phyloP scores from a whole-genome alignment of 2,797 vertebrate species.

The Nannoperca obscura region DNA sequence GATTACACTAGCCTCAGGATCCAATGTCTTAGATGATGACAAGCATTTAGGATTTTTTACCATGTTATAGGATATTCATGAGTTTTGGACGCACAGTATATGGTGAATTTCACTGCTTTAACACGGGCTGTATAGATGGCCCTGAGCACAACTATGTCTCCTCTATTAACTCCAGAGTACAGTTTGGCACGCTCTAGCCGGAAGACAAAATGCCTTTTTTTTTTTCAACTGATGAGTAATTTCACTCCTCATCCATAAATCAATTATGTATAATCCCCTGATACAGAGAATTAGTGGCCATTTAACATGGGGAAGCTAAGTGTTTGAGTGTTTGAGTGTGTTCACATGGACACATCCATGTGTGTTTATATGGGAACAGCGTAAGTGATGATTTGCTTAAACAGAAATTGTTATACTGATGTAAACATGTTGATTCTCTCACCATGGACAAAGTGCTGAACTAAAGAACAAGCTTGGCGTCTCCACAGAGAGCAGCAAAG shows the following conservation, averaged over 20 bases:
- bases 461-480: not conserved
- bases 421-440: constrained; percentile 33
- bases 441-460: constrained; percentile 16
- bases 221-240: constrained; percentile 78
- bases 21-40: constrained; percentile 12
- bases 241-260: constrained; percentile 83
- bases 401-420: constrained; percentile 27
- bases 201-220: constrained; percentile 66
- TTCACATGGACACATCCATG: constrained; percentile 40
- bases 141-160: constrained; percentile 35
- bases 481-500: constrained; percentile 3
- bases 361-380: constrained; percentile 46
- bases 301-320: constrained; percentile 72
- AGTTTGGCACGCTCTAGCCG: constrained; percentile 52
- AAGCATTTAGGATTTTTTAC: not conserved
- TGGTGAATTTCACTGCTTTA: constrained; percentile 25
- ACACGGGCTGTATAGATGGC: constrained; percentile 27
- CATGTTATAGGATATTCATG: not conserved
- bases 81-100: constrained; percentile 11
- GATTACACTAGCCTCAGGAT: constrained; percentile 12
- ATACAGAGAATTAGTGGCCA: constrained; percentile 81
- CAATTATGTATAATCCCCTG: constrained; percentile 86
- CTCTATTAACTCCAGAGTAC: constrained; percentile 56
- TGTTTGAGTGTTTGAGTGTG: constrained; percentile 64
- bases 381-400: constrained; percentile 38